Base-by-base conservation (phyloP, 1,140 invertebrate genomes). In the Aporrectodea caliginosa region DNA sequence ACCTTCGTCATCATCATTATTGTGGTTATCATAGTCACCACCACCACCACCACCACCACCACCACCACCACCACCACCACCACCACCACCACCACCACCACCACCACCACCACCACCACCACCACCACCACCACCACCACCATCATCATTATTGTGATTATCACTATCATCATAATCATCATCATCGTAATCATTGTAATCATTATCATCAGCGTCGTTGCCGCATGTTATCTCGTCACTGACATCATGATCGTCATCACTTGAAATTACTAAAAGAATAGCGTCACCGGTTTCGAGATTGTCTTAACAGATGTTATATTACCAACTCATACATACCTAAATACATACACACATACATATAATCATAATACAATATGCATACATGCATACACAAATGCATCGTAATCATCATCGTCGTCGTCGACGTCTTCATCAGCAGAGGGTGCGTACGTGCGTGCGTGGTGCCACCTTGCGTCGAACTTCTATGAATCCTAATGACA, bases 161-260 rank as follows among this genome's bases (percentile, higher is more conserved):
- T 31, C 27, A 72, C 27, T n/a, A 72, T 72, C 27, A 72, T 72
- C 70, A 72, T 72, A 2, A 72, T 72, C 70, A 72, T 72, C 27
- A 72, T 72, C 70, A 72, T 72, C 27, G 27, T 72, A 2, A 31
- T 72, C 70, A 72, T n/a, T 12, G 27, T 72, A 2, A 72, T 72
- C 43, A 58, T 58, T 58, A 58, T 58, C 43, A 58, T 58, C 43
- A 58, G 6, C 22, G 22, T 58, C 43, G 22, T 58, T 22, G 22
- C n/a, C n/a, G n/a, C n/a, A n/a, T n/a, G n/a, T n/a, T n/a, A n/a
- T n/a, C n/a, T 58, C 43, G 22, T 58, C 43, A 58, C 22, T 22
- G 22, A 12, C 43, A 58, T 58, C 43, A 58, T 58, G 6, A 58
- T 58, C 43, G 22, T 58, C 43, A 58, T 58, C 43, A 58, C 43